These are phyloP conservation scores for Hyperoodon ampullatus DNA, from an alignment of 2,113 vertebrate genomes.

Conservation along the genomic window DNA sequence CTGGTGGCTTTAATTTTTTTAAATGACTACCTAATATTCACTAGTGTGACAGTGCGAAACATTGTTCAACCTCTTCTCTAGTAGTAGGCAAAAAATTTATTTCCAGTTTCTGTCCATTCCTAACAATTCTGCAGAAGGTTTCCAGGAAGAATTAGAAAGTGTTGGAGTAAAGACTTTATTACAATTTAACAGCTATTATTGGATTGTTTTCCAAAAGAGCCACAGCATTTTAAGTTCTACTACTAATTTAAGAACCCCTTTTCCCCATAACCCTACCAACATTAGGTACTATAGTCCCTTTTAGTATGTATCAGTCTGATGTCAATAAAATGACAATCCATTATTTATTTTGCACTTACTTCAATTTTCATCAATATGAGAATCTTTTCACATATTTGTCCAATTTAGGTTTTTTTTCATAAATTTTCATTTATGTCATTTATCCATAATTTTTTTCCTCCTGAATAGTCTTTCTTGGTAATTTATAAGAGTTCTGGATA, in stretches of 20 bases:
- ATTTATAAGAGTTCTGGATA: neutral
- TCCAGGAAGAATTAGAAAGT: neutral
- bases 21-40: neutral
- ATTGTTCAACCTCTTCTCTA: neutral
- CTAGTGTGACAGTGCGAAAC: neutral
- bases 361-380: neutral
- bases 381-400: neutral
- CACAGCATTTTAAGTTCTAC: neutral
- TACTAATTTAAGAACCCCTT: neutral
- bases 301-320: neutral
- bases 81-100: neutral
- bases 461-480: neutral
- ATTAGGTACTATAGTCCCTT: rapidly evolving
- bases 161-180: neutral
- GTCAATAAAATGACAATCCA: neutral
- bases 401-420: neutral
- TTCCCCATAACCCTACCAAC: neutral
- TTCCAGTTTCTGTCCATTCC: neutral
- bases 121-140: constrained; percentile 30
- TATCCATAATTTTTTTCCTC: neutral
- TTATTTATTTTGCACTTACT: neutral
- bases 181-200: neutral
- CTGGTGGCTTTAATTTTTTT: neutral
- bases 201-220: neutral
- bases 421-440: neutral